Evolutionary conservation across 2,797 vertebrate species (phyloP), one percentile per base, ranked within the genome.

Genomic region (Ctenochaetus hawaiiensis): DNA sequence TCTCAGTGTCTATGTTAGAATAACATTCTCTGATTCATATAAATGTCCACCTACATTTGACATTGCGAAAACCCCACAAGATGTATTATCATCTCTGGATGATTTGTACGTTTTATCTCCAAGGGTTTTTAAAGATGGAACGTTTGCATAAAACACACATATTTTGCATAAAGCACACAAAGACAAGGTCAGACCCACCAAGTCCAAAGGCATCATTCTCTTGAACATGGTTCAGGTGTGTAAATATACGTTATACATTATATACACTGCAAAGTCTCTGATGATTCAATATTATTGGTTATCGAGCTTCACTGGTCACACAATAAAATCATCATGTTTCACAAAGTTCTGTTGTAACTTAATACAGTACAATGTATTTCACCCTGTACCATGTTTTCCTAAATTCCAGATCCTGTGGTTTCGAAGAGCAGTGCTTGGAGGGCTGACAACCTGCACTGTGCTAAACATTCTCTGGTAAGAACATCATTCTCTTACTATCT

Each of bases 381-480:
- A 67, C 5, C 2, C 3, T 45, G 53, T 70, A 5, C 2, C 72
- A 7, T 69, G 2, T 60, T 70, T 53, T 71, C 53, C 58, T 51
- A 8, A 3, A 66, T 22, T 58, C 8, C 85, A 95, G 95, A 92
- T 95, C 67, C 67, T 95, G 86, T 94, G 93, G 91, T 95, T 95
- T 78, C 89, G 94, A 34, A 93, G 95, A 84, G 89, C 85, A 0
- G 82, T 94, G 2, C 84, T 93, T 1, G 91, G 89, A 65, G 94
- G 93, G 37, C 85, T 95, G 64, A 80, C 89, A 51, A 95, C 95
- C 45, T 95, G 92, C 67, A 85, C 91, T 2, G 61, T 94, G 8
- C 88, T 95, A 45, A 95, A 94, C 87, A 89, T 95, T 74, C 91
- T 95, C 58, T 95, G 93, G 94, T 95, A 81, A 90, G 92, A 54